Percentiles rank a stretch among this genome's conserved stretches.
Evolutionary conservation across 2,797 vertebrate species (phyloP).

Genomic region (Gorsachius magnificus): DNA sequence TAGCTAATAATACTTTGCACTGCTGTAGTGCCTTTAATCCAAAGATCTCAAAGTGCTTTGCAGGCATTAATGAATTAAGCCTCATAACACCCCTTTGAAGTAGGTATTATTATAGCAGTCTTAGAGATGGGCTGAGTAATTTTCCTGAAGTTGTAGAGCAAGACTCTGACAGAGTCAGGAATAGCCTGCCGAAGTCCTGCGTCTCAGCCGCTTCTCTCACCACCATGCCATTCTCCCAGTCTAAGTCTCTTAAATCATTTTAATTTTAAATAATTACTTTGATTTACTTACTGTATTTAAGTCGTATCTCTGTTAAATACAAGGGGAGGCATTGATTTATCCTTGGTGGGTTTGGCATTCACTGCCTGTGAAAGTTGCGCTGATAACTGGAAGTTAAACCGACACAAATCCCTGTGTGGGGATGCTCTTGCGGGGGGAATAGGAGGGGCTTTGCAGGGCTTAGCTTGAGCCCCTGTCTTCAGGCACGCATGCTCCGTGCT

Average conservation of each 20-base stretch:
- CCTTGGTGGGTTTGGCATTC: slow-evolving; percentile 37
- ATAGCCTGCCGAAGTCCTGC: background rate
- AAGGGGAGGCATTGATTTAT: slow-evolving; percentile 57
- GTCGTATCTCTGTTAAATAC: slow-evolving; percentile 50
- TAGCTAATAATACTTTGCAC: slow-evolving; percentile 55
- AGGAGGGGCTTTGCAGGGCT: slow-evolving; percentile 13
- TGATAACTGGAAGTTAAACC: slow-evolving; percentile 10
- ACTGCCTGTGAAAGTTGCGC: background rate
- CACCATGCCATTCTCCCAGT: background rate
- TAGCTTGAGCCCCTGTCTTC: background rate
- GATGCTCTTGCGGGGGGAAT: background rate
- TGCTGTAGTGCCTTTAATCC: slow-evolving; percentile 59
- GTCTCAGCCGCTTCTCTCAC: background rate
- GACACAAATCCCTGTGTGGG: slow-evolving; percentile 48
- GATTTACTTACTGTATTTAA: slow-evolving; percentile 65
- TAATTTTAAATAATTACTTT: slow-evolving; percentile 69
- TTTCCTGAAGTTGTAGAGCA: slow-evolving; percentile 52
- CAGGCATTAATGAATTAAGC: slow-evolving; percentile 68
- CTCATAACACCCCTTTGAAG: slow-evolving; percentile 66
- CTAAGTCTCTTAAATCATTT: slow-evolving; percentile 58
- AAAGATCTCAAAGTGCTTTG: slow-evolving; percentile 63
- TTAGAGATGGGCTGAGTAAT: slow-evolving; percentile 56
- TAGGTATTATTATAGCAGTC: slow-evolving; percentile 62
- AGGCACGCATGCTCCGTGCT: background rate
- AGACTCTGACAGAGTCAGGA: slow-evolving; percentile 54